phyloP scores from a whole-genome alignment of 2,888 invertebrate genomes.

The Lasioglossum leucozonium region DNA sequence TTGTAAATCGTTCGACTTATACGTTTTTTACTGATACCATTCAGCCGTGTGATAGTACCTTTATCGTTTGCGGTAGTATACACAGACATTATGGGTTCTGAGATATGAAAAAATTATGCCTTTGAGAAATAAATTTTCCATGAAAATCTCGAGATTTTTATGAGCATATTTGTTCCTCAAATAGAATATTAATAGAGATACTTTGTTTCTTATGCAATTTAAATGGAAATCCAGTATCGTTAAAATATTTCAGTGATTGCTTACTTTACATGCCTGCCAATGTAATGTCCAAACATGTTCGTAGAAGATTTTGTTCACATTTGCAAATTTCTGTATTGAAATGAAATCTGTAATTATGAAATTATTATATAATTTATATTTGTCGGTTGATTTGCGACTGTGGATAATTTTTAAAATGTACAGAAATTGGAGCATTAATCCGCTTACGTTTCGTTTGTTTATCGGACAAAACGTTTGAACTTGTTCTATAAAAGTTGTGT shows the following conservation, averaged over 20 bases:
- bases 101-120: background rate
- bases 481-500: background rate
- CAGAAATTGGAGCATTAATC: background rate
- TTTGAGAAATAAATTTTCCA: background rate
- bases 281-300: background rate
- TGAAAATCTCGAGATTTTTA: background rate
- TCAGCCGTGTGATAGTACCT: background rate
- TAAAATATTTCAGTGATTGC: background rate
- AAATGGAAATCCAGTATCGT: background rate
- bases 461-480: background rate
- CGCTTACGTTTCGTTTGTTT: background rate
- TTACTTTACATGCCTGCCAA: background rate
- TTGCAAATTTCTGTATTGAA: too few relatives aligned
- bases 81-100: background rate
- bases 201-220: background rate
- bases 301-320: background rate
- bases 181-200: background rate
- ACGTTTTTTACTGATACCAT: conserved; percentile 2
- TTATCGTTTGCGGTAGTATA: conserved; percentile 2
- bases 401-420: background rate
- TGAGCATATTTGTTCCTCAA: background rate
- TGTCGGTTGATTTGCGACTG: too few relatives aligned
- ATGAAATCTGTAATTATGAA: too few relatives aligned
- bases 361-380: too few relatives aligned
- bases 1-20: background rate